These are phyloP conservation scores for Argyrosomus japonicus DNA, from an alignment of 2,113 vertebrate species.

Conservation along the genomic window DNA sequence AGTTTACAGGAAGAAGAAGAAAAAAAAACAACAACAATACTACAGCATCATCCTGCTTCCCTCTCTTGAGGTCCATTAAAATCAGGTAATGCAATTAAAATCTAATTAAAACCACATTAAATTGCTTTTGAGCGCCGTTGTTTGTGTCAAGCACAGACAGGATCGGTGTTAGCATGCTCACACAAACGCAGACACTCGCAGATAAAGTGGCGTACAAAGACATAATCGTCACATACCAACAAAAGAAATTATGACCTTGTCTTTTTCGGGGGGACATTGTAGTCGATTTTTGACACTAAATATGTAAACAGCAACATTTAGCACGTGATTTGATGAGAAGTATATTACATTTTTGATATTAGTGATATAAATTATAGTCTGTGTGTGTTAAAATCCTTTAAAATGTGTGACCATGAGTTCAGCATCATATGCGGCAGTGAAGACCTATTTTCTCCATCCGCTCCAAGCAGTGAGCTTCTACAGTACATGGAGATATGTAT, in stretches of 20 bases:
- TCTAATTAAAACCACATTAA: conserved; percentile 74
- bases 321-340: not conserved
- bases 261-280: not conserved
- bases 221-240: not conserved
- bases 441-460: too few relatives aligned
- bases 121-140: conserved; percentile 55
- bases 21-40: conserved; percentile 7
- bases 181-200: conserved; percentile 8
- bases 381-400: too few relatives aligned
- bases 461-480: too few relatives aligned
- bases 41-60: conserved; percentile 22
- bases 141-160: conserved; percentile 48
- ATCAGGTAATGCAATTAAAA: conserved; percentile 80
- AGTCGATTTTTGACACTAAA: not conserved
- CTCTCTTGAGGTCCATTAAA: conserved; percentile 61
- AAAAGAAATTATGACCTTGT: too few relatives aligned
- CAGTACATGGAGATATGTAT: too few relatives aligned
- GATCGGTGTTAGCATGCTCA: conserved; percentile 57
- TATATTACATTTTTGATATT: not conserved
- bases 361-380: not conserved
- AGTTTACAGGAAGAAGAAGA: conserved; percentile 26
- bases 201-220: not conserved
- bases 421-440: too few relatives aligned
- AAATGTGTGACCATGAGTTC: too few relatives aligned
- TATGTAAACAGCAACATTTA: not conserved